These are phyloP conservation scores for Perodicticus potto DNA, from an alignment of 2,797 vertebrate genomes.

Conservation along the genomic window DNA sequence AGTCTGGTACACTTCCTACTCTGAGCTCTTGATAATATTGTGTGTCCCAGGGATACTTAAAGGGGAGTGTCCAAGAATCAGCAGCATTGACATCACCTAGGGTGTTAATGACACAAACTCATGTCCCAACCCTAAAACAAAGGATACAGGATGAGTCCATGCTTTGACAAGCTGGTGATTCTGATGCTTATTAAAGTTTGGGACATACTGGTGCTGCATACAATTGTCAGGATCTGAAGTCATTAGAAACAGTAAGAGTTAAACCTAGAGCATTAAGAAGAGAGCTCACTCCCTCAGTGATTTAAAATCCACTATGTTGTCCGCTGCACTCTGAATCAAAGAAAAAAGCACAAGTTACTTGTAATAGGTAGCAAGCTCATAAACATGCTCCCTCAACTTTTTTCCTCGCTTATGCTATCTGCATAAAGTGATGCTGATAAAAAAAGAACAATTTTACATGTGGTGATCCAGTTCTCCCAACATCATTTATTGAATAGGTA, in stretches of 20 bases:
- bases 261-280: background rate
- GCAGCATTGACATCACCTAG: rapidly evolving
- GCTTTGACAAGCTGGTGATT: background rate
- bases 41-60: background rate
- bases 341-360: background rate
- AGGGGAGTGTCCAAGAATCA: background rate
- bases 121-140: background rate
- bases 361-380: background rate
- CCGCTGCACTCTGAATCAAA: background rate
- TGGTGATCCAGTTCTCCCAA: no score
- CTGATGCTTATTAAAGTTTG: background rate
- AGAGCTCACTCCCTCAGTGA: background rate
- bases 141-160: no score
- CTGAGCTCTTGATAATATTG: background rate
- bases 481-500: no score
- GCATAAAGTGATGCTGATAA: background rate
- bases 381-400: background rate
- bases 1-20: background rate
- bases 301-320: constrained; percentile 7
- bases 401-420: background rate
- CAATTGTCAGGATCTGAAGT: background rate
- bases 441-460: background rate
- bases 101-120: background rate
- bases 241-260: background rate
- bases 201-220: background rate